Conservation (phyloP, 2,113 vertebrate species). For the Tupaia tana region DNA sequence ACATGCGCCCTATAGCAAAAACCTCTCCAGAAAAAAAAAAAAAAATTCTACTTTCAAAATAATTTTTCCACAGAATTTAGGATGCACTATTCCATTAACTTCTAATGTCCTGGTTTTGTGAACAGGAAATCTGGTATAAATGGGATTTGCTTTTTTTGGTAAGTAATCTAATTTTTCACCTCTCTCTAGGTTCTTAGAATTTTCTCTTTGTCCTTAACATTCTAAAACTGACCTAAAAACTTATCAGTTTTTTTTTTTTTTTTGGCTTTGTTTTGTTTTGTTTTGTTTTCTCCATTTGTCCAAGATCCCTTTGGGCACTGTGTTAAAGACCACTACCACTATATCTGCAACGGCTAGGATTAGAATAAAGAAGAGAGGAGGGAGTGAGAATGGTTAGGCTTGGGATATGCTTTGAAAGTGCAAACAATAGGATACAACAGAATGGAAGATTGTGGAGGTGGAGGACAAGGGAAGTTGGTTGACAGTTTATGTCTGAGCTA, state of each 20-base stretch:
- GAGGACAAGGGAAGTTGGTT: too few relatives aligned
- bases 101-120: background rate
- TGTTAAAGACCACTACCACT: accelerated
- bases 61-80: conserved; percentile 29
- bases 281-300: background rate
- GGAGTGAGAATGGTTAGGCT: background rate
- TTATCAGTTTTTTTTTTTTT: too few relatives aligned
- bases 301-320: background rate
- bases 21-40: too few relatives aligned
- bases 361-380: background rate
- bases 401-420: background rate
- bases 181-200: background rate
- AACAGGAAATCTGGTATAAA: background rate
- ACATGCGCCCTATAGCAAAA: too few relatives aligned
- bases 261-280: too few relatives aligned
- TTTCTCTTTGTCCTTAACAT: background rate
- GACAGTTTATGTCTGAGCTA: background rate
- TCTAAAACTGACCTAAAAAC: background rate
- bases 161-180: background rate
- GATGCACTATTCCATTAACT: background rate
- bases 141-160: background rate
- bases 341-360: background rate
- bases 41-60: background rate
- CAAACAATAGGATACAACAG: background rate
- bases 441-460: accelerated